These are phyloP conservation scores for Trematocara variabile DNA, from an alignment of 2,113 vertebrate genomes.

Conservation along the genomic window DNA sequence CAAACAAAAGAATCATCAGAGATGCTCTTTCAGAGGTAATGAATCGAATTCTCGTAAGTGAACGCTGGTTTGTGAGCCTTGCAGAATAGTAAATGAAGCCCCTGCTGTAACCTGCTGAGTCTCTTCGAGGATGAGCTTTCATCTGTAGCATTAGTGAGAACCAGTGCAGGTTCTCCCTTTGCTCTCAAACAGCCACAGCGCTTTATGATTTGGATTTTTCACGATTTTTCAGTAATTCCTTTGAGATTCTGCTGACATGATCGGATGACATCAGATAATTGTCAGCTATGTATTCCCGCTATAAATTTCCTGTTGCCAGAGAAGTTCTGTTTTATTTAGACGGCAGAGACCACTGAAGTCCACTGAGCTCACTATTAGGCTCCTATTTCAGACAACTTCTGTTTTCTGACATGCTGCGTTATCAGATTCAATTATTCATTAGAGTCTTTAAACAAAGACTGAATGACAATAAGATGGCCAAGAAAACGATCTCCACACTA, in stretches of 20 bases:
- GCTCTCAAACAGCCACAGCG: background rate
- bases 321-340: background rate
- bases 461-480: background rate
- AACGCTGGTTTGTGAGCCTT: background rate
- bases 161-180: background rate
- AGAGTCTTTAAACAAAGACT: background rate
- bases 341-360: background rate
- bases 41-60: background rate
- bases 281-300: background rate
- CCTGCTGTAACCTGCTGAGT: background rate
- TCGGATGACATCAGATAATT: background rate
- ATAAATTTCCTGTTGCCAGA: background rate
- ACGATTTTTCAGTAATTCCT: background rate
- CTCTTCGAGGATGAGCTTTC: background rate
- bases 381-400: background rate
- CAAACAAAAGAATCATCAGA: background rate
- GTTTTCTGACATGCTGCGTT: background rate
- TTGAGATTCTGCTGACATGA: background rate
- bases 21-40: background rate
- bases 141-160: background rate
- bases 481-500: background rate
- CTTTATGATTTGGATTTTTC: background rate
- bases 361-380: background rate
- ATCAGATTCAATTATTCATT: background rate
- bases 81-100: background rate